These are phyloP conservation scores for Cepphus grylle DNA, from an alignment of 2,113 vertebrate genomes.

Conservation along the genomic window DNA sequence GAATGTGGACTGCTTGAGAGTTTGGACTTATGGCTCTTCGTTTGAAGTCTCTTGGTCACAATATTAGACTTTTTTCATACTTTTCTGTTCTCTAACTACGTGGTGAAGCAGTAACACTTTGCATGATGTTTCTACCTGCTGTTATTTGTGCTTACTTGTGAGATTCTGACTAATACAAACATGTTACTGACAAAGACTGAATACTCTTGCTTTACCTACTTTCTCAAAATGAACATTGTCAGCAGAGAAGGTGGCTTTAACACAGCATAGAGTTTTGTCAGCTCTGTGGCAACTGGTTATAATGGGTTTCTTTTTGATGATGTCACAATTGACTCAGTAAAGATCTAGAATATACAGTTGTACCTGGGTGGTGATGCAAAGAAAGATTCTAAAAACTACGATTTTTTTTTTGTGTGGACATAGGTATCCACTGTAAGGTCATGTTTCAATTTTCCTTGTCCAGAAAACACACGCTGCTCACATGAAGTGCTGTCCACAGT, in stretches of 20 bases:
- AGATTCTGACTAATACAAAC: not conserved
- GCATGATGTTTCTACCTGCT: not conserved
- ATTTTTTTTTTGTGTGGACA: not conserved
- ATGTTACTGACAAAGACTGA: not conserved
- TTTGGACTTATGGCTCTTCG: not conserved
- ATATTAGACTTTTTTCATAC: not conserved
- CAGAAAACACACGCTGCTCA: not conserved
- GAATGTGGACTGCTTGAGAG: not conserved
- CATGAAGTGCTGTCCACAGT: not conserved
- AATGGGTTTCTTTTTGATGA: not conserved
- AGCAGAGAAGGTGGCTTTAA: not conserved
- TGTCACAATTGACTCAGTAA: not conserved
- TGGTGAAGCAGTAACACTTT: not conserved
- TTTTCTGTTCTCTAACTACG: not conserved
- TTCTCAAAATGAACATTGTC: not conserved
- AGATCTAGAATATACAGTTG: not conserved
- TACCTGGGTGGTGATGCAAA: not conserved
- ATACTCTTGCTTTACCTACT: not conserved
- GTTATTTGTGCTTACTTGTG: not conserved
- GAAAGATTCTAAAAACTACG: not conserved
- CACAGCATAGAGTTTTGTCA: not conserved
- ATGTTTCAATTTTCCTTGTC: not conserved
- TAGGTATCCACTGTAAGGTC: not conserved
- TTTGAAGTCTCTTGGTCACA: not conserved
- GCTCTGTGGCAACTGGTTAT: not conserved